Evolutionary conservation across 2,797 vertebrate species (phyloP), one percentile per base, ranked within the genome.

Genomic region (Semaprochilodus insignis): DNA sequence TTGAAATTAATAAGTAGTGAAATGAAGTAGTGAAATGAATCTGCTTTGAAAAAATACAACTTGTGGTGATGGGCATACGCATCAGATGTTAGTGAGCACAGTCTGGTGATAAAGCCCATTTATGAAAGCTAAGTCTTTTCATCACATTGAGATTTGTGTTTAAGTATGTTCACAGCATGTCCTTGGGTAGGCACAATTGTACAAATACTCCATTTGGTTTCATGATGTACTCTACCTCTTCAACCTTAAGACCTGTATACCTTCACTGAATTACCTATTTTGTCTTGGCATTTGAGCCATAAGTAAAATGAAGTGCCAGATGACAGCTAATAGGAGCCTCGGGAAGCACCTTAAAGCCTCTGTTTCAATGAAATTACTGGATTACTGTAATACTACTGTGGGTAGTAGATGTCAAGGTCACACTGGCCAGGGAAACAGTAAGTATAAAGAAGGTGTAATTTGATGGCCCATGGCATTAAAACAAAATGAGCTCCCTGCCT

Each of bases 381-480:
- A 74, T 66, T 66, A 83, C 52, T 48, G 34, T 74, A 73, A 78
- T 74, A 17, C 14, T 25, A 31, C 63, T 23, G 63, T 14, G 51
- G 51, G 6, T n/a, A 73, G 67, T 57, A 51, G 52, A 66, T n/a
- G 60, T 74, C 70, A 78, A 55, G 77, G 77, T 57, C 31, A 36
- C 27, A 17, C 27, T 70, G 76, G 55, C 62, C 69, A 72, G 13
- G 70, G 54, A 81, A 52, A 83, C 60, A 31, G 52, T 11, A 73
- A 36, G 21, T 74, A 51, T 67, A 63, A 40, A 72, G 65, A 73
- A 36, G 31, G 51, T 70, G 23, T 57, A 34, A 72, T 72, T 2
- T 66, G 60, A 66, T 40, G 59, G n/a, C 48, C 48, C 25, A 16
- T n/a, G 23, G 67, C 76, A 48, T 54, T 52, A 67, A 69, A 67